Base-by-base conservation (phyloP, 2,888 invertebrate species). In the Toxonevra muliebris region DNA sequence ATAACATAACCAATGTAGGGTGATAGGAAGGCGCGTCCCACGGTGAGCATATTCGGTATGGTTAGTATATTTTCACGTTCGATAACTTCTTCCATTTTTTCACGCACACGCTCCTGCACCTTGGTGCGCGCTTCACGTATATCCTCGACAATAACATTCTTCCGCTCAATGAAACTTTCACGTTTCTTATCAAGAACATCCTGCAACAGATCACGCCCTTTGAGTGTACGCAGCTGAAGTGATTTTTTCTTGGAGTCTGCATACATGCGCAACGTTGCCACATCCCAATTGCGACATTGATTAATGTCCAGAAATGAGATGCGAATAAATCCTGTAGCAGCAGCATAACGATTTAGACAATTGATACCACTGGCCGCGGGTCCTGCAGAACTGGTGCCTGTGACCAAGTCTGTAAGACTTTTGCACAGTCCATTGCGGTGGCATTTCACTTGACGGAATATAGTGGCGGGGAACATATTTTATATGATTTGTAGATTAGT, bases 1-100 rank as follows among this genome's bases (percentile, higher is more conserved):
- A 99, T 95, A 55, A 96, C 89, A 85, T 95, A 94, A 30, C 96
- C 96, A 71, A 98, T 87, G 79, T 93, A 92, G 1, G 98, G 98
- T 1, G 97, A 93, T 76, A 94, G 87, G 9, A 89, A 86, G 77
- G 98, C 97, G 77, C 98, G 89, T 20, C 92, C 88, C 10, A 95
- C 86, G 80, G 97, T 98, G 63, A 98, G 86, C 59, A 95, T 87
- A 86, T 98, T 98, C 12, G 98, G 98, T 76, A 98, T 88, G 0
- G 98, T 99, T 83, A 93, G 92, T 53, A 97, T 90, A 85, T 97
- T 96, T 87, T 98, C 97, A 75, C 88, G 89, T 65, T 84, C 84
- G 67, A 83, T 82, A 13, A 84, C 84, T 72, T 84, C 92, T 86
- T 92, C 93, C 71, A 93, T 90, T 74, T 92, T 91, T 82, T 90